Evolutionary conservation across 2,797 vertebrate genomes (phyloP), one percentile per base, ranked within the genome.

Genomic region (Chelon auratus): DNA sequence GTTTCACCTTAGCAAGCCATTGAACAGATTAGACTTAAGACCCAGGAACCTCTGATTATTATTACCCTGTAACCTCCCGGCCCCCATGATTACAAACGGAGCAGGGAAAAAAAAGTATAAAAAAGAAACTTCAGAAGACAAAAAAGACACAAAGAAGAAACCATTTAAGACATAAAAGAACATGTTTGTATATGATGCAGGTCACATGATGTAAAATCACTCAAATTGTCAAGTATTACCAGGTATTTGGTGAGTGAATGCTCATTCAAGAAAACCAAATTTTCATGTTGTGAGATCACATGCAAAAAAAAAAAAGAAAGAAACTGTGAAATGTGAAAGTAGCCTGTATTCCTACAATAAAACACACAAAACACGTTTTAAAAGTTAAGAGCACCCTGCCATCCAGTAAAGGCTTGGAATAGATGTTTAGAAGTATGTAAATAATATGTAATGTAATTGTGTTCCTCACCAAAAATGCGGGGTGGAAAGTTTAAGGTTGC

Each of bases 181-280:
- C 10, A 70, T 55, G 68, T 52, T 75, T 81, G 70, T 63, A 64
- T 70, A 82, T 68, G 66, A 85, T 76, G 70, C 55, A 78, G 68
- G 86, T 85, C 76, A 81, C 65, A 71, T 47, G 47, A 55, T 75
- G 65, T 55, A 78, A 78, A 75, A 56, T 68, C 37, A 65, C 68
- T 68, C 2, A 0, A 36, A 81, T 76, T 22, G 75, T 93, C 92
- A 95, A 93, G 93, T 93, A 88, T 89, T 76, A 48, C 85, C 92
- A 93, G 93, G 89, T 86, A 87, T 92, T 94, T 92, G 87, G 85
- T 90, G 72, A 56, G 87, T 80, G 53, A 77, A 78, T 47, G 57
- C 53, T 73, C 18, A 40, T 20, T 55, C 18, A 68, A 24, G 22
- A 78, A 57, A 47, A 64, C 12, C 17, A 54, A 62, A 72, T 11